phyloP scores from a whole-genome alignment of 2,797 vertebrate species.

The Triplophysa bombifrons region DNA sequence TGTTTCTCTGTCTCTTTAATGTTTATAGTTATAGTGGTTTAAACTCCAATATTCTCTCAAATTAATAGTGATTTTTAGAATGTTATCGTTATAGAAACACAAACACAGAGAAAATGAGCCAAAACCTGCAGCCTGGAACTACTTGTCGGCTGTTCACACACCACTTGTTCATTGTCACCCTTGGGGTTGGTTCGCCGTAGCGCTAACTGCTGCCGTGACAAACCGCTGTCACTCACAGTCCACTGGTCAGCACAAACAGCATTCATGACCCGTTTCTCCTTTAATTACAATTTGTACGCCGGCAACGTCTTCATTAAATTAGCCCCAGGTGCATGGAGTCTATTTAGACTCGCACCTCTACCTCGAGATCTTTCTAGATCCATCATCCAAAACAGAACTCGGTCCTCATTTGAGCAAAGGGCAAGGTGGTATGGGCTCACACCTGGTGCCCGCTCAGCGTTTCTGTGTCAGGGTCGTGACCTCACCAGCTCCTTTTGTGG shows the following conservation, averaged over 20 bases:
- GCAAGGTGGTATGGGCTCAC: constrained; percentile 14
- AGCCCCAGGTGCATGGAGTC: constrained; percentile 44
- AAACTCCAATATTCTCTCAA: too few relatives aligned
- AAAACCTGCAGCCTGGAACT: constrained; percentile 71
- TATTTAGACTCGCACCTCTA: constrained; percentile 29
- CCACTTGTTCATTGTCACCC: constrained; percentile 72
- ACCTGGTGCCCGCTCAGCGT: constrained; percentile 20
- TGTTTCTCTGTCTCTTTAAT: too few relatives aligned
- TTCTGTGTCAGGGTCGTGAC: constrained; percentile 25
- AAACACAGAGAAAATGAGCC: background rate
- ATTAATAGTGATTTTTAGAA: too few relatives aligned
- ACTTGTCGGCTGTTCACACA: constrained; percentile 77
- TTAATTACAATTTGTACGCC: constrained; percentile 52
- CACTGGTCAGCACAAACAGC: constrained; percentile 27
- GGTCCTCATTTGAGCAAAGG: background rate
- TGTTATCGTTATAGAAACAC: too few relatives aligned
- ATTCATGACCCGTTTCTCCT: constrained; percentile 63
- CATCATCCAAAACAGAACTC: constrained; percentile 10
- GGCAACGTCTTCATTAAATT: constrained; percentile 41
- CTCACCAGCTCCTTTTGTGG: constrained; percentile 16
- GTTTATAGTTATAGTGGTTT: too few relatives aligned
- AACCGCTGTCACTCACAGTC: constrained; percentile 1
- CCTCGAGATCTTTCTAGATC: constrained; percentile 10
- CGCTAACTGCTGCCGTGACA: background rate
- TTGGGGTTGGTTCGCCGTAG: constrained; percentile 52